Percentiles rank a stretch among this genome's conserved stretches.
phyloP scores from a whole-genome alignment of 2,888 invertebrate genomes.

The Rhingia campestris region DNA sequence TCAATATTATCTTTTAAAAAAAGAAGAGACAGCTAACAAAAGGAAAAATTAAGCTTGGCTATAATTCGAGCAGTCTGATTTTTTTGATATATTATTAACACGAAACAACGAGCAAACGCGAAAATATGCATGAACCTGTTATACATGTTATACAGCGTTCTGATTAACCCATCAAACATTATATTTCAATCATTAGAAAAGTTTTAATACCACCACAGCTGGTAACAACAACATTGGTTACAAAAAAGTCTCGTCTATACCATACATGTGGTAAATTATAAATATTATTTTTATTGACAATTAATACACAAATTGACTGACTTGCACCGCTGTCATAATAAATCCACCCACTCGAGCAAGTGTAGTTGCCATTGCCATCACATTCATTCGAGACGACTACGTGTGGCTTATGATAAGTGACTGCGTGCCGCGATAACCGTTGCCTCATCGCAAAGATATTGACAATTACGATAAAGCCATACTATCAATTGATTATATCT shows the following conservation, averaged over 20 bases:
- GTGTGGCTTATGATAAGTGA: constrained; percentile 59
- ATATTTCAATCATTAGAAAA: too few relatives aligned
- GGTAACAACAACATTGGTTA: background rate
- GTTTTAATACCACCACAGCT: constrained; percentile 12
- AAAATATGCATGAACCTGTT: too few relatives aligned
- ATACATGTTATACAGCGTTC: too few relatives aligned
- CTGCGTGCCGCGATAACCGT: constrained; percentile 69
- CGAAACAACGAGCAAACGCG: too few relatives aligned
- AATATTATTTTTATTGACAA: constrained; percentile 21
- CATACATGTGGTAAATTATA: constrained; percentile 16
- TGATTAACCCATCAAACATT: constrained; percentile 12
- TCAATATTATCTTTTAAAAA: too few relatives aligned
- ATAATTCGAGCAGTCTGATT: too few relatives aligned
- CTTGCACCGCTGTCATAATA: constrained; percentile 42
- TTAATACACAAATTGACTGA: constrained; percentile 8
- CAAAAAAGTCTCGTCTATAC: constrained; percentile 3
- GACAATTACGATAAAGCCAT: background rate
- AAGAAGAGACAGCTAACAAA: too few relatives aligned
- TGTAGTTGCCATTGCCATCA: constrained; percentile 43
- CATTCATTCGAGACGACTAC: constrained; percentile 28
- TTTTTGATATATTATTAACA: too few relatives aligned
- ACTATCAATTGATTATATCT: constrained; percentile 11
- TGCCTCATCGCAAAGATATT: background rate
- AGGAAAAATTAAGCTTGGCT: too few relatives aligned
- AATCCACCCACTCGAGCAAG: constrained; percentile 24